A percentile compares a stretch with the other conserved stretches of the same genome.
These are phyloP conservation scores for Prosopocoilus inquinatus DNA, from an alignment of 2,888 invertebrate genomes.

Conservation along the genomic window DNA sequence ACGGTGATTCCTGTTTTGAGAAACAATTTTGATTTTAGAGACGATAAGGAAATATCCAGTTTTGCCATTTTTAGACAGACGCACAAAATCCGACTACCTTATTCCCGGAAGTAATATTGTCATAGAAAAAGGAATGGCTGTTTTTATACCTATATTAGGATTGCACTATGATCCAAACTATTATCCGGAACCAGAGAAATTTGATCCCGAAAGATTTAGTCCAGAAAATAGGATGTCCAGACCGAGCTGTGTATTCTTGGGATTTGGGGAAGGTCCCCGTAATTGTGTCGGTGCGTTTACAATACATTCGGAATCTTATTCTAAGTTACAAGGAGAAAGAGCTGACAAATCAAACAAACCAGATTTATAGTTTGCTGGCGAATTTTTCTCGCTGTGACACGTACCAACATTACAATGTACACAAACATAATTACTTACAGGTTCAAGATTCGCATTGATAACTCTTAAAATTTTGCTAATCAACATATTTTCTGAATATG, in stretches of 20 bases:
- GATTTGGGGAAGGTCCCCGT: conserved; percentile 12
- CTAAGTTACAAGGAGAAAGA: no score
- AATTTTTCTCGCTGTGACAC: no score
- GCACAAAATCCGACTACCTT: conserved; percentile 1
- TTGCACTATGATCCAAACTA: conserved; percentile 11
- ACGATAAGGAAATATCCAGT: conserved; percentile 15
- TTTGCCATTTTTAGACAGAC: conserved; percentile 8
- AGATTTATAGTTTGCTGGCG: no score
- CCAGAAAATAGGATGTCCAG: conserved; percentile 6
- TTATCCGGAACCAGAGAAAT: conserved; percentile 13
- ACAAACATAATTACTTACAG: not conserved
- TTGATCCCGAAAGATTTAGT: conserved; percentile 12
- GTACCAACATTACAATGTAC: no score
- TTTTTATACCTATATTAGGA: conserved; percentile 4
- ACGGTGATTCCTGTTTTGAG: not conserved
- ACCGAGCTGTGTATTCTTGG: not conserved
- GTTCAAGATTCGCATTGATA: not conserved
- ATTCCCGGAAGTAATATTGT: conserved; percentile 8
- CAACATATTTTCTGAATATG: not conserved
- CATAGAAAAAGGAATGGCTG: conserved; percentile 4
- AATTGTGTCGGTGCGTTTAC: conserved; percentile 8
- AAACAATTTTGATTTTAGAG: conserved; percentile 6
- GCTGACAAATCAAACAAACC: no score
- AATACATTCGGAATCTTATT: not conserved
- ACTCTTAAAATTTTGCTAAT: not conserved